A percentile compares a stretch with the other conserved stretches of the same genome.
These are phyloP conservation scores for Anhinga anhinga DNA, from an alignment of 2,113 vertebrate species.

Conservation along the genomic window DNA sequence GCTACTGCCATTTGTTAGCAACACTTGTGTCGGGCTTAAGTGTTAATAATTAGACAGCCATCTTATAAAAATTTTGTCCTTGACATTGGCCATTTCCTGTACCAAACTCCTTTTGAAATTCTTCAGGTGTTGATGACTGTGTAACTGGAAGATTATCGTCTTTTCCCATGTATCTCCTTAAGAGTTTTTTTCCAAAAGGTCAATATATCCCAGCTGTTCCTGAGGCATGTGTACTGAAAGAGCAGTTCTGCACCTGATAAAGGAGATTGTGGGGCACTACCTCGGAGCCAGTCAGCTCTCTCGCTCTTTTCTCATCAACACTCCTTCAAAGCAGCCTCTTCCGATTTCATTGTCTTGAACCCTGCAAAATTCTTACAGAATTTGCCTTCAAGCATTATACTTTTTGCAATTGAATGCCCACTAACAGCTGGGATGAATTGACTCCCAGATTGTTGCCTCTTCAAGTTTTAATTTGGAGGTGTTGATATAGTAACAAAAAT, in stretches of 20 bases:
- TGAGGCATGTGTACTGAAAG: neutral
- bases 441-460: neutral
- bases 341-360: neutral
- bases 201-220: neutral
- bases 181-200: neutral
- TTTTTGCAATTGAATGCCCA: neutral
- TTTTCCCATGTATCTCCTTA: neutral
- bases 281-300: neutral
- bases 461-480: neutral
- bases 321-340: neutral
- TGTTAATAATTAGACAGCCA: neutral
- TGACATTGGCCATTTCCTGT: neutral
- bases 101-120: neutral
- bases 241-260: neutral
- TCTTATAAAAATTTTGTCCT: neutral
- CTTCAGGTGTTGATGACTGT: neutral
- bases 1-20: neutral
- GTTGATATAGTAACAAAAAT: conserved; percentile 18
- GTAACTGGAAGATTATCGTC: neutral
- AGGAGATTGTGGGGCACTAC: neutral
- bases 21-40: neutral
- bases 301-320: neutral
- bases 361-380: neutral
- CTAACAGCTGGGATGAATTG: conserved; percentile 17
- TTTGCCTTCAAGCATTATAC: neutral